Conservation (phyloP, 35 echinoderm and acorn worm species). For the Apostichopus californicus region DNA sequence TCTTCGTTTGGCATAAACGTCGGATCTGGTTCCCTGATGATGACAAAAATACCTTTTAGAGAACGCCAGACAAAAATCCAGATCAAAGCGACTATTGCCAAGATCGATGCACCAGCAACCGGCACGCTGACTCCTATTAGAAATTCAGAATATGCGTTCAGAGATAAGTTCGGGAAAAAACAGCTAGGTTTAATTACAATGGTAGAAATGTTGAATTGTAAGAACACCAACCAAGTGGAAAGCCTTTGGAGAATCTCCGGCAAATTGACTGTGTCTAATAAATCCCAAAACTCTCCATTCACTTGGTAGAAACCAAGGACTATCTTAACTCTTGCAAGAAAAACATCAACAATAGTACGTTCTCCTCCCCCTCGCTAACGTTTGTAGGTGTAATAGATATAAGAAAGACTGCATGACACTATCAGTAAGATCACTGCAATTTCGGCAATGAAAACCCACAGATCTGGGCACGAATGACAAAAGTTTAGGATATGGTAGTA, state of each 20-base stretch:
- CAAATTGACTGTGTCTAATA: constrained; percentile 20
- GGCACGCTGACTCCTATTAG: background rate
- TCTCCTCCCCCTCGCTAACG: background rate
- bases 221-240: background rate
- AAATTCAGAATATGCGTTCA: constrained; percentile 3
- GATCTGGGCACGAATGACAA: constrained; percentile 4
- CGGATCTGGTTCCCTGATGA: background rate
- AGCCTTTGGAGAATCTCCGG: background rate
- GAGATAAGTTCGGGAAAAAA: background rate
- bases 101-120: background rate
- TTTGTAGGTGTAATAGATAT: background rate
- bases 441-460: constrained; percentile 16
- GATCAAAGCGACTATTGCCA: background rate
- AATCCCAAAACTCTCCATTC: constrained; percentile 36
- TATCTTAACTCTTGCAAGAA: constrained; percentile 49
- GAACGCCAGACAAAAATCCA: background rate
- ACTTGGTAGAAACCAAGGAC: constrained; percentile 58
- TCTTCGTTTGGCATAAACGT: background rate
- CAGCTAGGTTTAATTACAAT: constrained; percentile 53
- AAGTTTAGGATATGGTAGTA: constrained; percentile 25
- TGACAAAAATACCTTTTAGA: background rate
- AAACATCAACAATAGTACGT: constrained; percentile 33
- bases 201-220: constrained; percentile 35
- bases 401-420: background rate
- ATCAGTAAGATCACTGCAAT: background rate